Base-by-base conservation (phyloP, 2,888 invertebrate genomes). In the Tinea pellionella region DNA sequence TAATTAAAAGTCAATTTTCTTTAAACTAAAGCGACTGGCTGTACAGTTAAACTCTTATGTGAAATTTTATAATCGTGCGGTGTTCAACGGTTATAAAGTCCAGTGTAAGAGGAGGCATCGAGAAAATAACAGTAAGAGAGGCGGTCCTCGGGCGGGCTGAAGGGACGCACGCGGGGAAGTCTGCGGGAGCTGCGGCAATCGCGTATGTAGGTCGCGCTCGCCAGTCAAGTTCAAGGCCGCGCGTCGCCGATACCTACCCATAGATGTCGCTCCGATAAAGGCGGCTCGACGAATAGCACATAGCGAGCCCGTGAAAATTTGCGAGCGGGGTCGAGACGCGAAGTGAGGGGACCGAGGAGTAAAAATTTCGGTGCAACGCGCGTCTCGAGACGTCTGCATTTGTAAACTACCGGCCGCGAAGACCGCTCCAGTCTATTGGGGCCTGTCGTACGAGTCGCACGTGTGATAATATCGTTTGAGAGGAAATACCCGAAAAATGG, bases 171-270 rank as follows among this genome's bases (percentile, higher is more conserved):
- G 55, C 19, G 55, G 55, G 24, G 55, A 18, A 47, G 32, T 1
- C 42, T 72, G 68, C 77, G 72, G 68, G 70, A 72, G 67, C 72
- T 71, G 74, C 68, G 66, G 65, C 66, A 68, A 72, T 63, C 71
- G 74, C 76, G 70, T 82, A 84, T 73, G 74, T 85, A 82, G 85
- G 85, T 86, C 85, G 75, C 78, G 78, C 73, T 75, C 77, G 71
- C 71, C 70, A 75, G 81, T 84, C 86, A 87, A 86, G 86, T 86
- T 87, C 86, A 86, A 85, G 85, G 86, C 81, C 78, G 81, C 84
- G 69, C 69, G 24, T 29, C 62, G 60, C 59, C 41, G 3, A 72
- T 69, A 64, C 75, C 74, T 77, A 77, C 73, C 74, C 77, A 73
- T 80, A 86, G 85, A 84, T 86, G 86, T 85, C 86, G 86, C 76